phyloP scores from a whole-genome alignment of 2,113 vertebrate genomes.

The Oenanthe oenanthe region DNA sequence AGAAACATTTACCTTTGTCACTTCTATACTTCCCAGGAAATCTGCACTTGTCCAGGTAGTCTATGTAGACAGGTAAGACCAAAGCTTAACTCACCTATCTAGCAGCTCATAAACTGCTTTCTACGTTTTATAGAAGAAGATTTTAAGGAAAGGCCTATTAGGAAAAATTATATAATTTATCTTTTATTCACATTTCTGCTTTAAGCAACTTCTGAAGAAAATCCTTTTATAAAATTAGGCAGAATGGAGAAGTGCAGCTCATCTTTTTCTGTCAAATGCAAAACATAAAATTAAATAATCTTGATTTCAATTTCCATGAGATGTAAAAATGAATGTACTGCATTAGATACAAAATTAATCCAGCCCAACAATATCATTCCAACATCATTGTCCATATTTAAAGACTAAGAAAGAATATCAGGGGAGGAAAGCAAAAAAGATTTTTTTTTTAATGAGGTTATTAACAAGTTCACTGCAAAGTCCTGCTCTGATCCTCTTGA shows the following conservation, averaged over 20 bases:
- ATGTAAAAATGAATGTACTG: background rate
- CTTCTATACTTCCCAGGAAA: background rate
- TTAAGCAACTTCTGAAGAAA: background rate
- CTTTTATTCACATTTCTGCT: background rate
- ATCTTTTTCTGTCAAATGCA: background rate
- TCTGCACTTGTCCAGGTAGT: background rate
- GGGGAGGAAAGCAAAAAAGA: accelerated
- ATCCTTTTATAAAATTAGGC: background rate
- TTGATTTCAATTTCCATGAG: background rate
- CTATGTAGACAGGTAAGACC: background rate
- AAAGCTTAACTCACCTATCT: background rate
- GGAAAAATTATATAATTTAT: background rate
- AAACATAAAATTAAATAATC: background rate
- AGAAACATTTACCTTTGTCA: background rate
- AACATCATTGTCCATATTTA: background rate
- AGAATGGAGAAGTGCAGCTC: background rate
- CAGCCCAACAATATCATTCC: background rate
- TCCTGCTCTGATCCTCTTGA: background rate
- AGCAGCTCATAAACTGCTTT: background rate
- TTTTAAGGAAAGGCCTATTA: background rate
- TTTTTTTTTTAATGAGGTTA: background rate
- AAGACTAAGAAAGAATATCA: background rate
- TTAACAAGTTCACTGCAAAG: background rate
- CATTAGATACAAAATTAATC: background rate
- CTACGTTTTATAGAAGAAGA: background rate